Evolutionary conservation across 1,140 invertebrate species (phyloP), one percentile per base, ranked within the genome.

Genomic region (Monomorium pharaonis): DNA sequence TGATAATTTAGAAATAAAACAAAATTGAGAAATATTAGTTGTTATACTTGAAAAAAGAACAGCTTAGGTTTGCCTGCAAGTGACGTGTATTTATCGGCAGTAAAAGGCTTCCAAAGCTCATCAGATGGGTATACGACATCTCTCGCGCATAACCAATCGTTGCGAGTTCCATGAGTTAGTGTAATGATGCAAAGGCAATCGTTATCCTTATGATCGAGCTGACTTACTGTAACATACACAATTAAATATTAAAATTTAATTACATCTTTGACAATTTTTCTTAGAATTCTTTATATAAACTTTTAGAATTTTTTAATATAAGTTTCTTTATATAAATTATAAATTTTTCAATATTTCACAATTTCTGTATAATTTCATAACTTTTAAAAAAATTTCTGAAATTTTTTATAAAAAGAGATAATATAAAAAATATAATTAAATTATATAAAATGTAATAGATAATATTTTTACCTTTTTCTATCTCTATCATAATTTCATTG

Each of bases 21-120:
- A 0, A 18, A 33, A 49, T 3, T n/a, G n/a, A n/a, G 10, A 37
- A 63, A 30, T n/a, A n/a, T n/a, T 21, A 56, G 78, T 49, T 63
- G 49, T 27, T 63, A 92, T 85, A 95, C 96, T 93, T 97, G 96
- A 70, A 97, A 94, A 60, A 97, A 96, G 87, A 97, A 97, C 12
- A 97, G 74, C 88, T 97, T 97, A 3, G 96, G 96, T 87, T 97
- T 97, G 72, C 97, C 97, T 85, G 96, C 96, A 6, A 97, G 93
- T 21, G 95, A 93, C 58, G 89, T 92, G 86, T 97, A 97, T 65
- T 95, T 96, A 70, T 97, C 95, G 1, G 96, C 96, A 21, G 96
- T 96, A 90, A 97, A 97, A 12, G 95, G 95, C 62, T 95, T 94
- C 95, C 97, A 96, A 6, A 97, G 91, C 16, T 92, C 88, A 4